Conservation (phyloP, 2,797 vertebrate species). For the Myotis pilosus region DNA sequence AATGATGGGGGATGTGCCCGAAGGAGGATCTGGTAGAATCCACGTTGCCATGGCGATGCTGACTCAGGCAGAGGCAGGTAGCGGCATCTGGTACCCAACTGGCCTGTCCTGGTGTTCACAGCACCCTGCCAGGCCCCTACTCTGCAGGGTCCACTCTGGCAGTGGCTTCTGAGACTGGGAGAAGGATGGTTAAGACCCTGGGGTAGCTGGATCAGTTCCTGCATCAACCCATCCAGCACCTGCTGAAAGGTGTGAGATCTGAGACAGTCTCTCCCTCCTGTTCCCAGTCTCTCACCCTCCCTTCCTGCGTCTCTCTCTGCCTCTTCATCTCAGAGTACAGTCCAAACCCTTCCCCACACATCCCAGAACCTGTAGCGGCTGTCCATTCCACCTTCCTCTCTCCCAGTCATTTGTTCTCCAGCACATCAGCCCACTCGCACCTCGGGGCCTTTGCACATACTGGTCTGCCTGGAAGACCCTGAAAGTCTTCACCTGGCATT, state of each 20-base stretch:
- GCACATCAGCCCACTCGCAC: background rate
- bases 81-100: background rate
- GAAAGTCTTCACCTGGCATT: background rate
- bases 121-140: background rate
- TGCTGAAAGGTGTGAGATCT: background rate
- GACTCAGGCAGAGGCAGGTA: slow-evolving; percentile 69
- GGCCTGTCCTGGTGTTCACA: background rate
- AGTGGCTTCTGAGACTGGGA: background rate
- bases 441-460: background rate
- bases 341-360: background rate
- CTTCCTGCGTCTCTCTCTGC: background rate
- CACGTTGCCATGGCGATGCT: slow-evolving; percentile 38
- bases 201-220: background rate
- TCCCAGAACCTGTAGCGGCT: background rate
- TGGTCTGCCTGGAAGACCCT: background rate
- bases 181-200: background rate
- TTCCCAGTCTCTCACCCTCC: background rate
- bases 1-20: background rate
- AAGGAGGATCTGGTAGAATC: slow-evolving; percentile 45
- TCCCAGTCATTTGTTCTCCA: background rate
- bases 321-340: background rate
- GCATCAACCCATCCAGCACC: background rate
- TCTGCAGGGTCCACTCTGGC: background rate
- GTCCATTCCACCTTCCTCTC: background rate
- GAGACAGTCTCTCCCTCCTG: background rate